Conservation (phyloP, 2,113 vertebrate species). For the Anhinga rufa region DNA sequence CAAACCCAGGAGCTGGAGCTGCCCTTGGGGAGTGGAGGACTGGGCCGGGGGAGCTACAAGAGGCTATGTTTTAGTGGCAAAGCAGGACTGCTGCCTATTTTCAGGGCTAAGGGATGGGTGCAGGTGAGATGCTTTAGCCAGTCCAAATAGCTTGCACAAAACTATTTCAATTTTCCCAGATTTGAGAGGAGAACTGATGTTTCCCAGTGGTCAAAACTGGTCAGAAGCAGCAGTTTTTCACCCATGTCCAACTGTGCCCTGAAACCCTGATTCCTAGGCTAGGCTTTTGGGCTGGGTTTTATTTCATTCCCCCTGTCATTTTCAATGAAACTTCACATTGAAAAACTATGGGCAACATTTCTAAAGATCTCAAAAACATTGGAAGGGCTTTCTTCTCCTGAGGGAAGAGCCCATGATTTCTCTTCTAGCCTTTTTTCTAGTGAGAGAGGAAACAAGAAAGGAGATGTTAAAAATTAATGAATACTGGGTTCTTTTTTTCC, state of each 20-base stretch:
- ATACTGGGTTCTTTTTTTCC: not conserved
- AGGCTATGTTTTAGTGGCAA: not conserved
- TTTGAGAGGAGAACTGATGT: not conserved
- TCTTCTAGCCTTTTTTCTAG: not conserved
- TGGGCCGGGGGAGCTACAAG: too few species aligned
- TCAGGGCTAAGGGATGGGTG: not conserved
- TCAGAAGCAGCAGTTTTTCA: not conserved
- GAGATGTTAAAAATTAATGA: slow-evolving; percentile 25
- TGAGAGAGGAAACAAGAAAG: not conserved
- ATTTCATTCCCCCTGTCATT: not conserved
- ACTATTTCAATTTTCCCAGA: not conserved
- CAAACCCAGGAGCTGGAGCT: not conserved
- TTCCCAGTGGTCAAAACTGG: not conserved
- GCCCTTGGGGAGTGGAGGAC: not conserved
- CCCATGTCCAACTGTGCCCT: not conserved
- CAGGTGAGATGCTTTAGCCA: not conserved
- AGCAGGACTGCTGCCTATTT: accelerated
- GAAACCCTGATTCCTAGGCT: not conserved
- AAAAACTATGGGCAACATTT: not conserved
- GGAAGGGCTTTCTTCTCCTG: not conserved
- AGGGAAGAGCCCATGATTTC: not conserved
- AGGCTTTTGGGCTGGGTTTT: not conserved
- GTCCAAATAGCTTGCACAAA: not conserved
- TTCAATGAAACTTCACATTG: not conserved
- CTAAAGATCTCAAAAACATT: not conserved